Conservation (phyloP, 2,797 vertebrate genomes). For the Poecilia velifera region DNA sequence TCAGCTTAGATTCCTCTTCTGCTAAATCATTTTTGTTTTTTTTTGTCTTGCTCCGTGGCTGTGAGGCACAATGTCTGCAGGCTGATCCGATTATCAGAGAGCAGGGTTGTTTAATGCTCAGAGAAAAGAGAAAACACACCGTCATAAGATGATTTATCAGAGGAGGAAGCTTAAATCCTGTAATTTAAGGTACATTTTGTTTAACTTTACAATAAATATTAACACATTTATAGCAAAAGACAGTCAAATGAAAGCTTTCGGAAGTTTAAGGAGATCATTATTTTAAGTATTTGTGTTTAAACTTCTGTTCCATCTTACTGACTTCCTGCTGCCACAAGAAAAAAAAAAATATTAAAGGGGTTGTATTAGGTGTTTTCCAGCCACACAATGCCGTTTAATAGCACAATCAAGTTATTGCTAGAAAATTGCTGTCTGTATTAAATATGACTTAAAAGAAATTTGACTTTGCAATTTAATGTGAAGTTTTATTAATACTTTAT, state of each 20-base stretch:
- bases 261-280: background rate
- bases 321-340: background rate
- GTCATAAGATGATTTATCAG: conserved; percentile 22
- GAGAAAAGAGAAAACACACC: conserved; percentile 7
- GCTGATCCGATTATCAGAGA: conserved; percentile 43
- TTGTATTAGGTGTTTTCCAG: no score
- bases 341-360: background rate
- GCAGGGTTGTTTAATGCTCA: conserved; percentile 28
- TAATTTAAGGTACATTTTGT: conserved; percentile 40
- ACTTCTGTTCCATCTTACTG: background rate
- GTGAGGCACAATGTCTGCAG: conserved; percentile 30
- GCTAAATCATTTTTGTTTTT: conserved; percentile 47
- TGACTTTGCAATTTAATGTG: no score
- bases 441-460: no score
- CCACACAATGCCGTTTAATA: no score
- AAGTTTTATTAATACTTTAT: no score
- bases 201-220: conserved; percentile 20
- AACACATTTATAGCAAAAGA: background rate
- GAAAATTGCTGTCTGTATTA: no score
- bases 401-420: no score
- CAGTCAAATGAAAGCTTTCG: background rate
- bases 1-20: conserved; percentile 48
- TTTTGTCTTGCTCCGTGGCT: conserved; percentile 35
- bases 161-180: conserved; percentile 28
- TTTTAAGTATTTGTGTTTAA: background rate